Conservation (phyloP, 2,797 vertebrate genomes). For the Oryzias sinensis region DNA sequence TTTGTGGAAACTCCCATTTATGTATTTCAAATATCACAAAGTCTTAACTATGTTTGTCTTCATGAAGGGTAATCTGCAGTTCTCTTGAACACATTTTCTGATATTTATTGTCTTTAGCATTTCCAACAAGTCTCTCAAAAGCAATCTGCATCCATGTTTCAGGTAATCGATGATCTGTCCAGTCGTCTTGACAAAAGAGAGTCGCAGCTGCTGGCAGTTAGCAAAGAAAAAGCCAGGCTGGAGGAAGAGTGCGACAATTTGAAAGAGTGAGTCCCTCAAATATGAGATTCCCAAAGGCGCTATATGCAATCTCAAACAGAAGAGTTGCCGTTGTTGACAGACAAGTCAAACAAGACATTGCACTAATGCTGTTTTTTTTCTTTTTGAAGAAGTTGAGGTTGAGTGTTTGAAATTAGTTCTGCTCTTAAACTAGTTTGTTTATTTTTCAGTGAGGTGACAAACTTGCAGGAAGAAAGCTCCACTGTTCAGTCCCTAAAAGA, state of each 20-base stretch:
- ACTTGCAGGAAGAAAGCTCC: conserved; percentile 91
- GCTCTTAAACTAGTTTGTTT: conserved; percentile 31
- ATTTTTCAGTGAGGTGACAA: conserved; percentile 88
- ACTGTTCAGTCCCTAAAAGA: conserved; percentile 91
- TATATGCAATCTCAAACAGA: not conserved
- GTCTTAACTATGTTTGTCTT: too few relatives aligned
- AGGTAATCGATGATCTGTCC: conserved; percentile 90
- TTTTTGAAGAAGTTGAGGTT: not conserved
- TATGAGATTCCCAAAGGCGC: not conserved
- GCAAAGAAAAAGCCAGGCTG: conserved; percentile 93
- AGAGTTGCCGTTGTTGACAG: conserved; percentile 1
- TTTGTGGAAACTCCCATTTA: too few relatives aligned
- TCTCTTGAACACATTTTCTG: not conserved
- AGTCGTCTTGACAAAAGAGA: conserved; percentile 93
- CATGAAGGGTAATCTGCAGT: too few relatives aligned
- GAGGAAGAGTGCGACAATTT: conserved; percentile 97
- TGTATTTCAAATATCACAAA: too few relatives aligned
- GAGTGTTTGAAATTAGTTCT: not conserved
- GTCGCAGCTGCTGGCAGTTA: conserved; percentile 87
- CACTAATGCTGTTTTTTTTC: not conserved
- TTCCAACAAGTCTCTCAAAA: not conserved
- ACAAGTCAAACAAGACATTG: not conserved
- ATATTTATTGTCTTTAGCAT: not conserved
- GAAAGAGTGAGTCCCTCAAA: conserved; percentile 87
- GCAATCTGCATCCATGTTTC: conserved; percentile 33